Evolutionary conservation across 1,140 invertebrate species (phyloP).

Genomic region (Lasioglossum baleicum): DNA sequence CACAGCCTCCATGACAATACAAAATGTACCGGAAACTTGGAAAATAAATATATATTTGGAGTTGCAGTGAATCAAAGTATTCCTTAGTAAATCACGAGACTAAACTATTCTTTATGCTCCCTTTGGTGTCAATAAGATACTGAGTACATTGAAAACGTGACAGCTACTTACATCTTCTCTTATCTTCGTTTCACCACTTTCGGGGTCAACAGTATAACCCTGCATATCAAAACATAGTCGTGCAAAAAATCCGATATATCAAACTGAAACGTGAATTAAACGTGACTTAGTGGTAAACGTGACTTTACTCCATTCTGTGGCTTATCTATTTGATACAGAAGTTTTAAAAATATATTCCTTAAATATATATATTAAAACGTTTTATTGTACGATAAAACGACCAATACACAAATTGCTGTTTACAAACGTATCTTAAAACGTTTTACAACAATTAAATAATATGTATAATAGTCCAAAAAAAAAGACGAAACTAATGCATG

Average conservation of each 20-base stretch:
- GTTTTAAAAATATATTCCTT: background rate
- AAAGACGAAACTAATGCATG: background rate
- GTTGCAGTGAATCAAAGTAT: background rate
- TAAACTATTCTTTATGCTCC: slow-evolving; percentile 16
- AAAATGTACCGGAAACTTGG: slow-evolving; percentile 19
- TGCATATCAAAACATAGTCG: slow-evolving; percentile 74
- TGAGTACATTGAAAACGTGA: slow-evolving; percentile 51
- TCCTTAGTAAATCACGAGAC: background rate
- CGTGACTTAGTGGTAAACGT: slow-evolving; percentile 69
- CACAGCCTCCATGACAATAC: slow-evolving; percentile 68
- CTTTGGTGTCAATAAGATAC: slow-evolving; percentile 39
- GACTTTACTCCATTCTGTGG: slow-evolving; percentile 27
- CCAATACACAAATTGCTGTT: background rate
- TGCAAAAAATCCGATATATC: slow-evolving; percentile 65
- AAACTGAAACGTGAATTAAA: slow-evolving; percentile 76
- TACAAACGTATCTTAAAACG: background rate
- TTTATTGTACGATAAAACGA: background rate
- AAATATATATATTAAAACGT: background rate
- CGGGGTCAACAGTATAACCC: slow-evolving; percentile 73
- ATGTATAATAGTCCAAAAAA: background rate
- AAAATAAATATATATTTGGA: slow-evolving; percentile 28
- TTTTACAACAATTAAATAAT: background rate
- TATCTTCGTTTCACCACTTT: slow-evolving; percentile 74
- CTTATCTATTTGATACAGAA: background rate
- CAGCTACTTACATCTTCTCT: slow-evolving; percentile 75